These are phyloP conservation scores for Petrocephalus schoutedeni DNA, from an alignment of 2,797 vertebrate genomes.

Conservation along the genomic window DNA sequence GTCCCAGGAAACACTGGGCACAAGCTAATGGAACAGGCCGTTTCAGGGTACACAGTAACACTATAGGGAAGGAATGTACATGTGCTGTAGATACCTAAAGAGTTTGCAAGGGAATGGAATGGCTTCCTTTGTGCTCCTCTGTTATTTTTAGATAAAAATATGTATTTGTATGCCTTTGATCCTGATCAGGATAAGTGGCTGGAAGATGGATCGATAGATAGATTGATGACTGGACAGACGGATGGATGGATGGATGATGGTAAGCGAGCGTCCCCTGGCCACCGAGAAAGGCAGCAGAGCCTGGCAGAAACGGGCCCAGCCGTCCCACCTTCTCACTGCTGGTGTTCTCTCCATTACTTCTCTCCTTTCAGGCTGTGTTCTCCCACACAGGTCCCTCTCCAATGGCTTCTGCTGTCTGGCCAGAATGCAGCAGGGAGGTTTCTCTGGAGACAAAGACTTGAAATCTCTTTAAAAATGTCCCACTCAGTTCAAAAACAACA, in stretches of 20 bases:
- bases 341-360: neutral
- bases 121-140: neutral
- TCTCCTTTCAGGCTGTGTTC: neutral
- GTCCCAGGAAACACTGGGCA: neutral
- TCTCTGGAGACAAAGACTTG: neutral
- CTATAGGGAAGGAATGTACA: neutral
- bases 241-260: neutral
- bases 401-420: neutral
- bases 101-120: neutral
- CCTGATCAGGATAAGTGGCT: neutral
- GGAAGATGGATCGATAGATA: neutral
- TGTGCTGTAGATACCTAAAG: neutral
- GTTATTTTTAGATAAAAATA: neutral
- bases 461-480: neutral
- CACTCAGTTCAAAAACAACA: neutral
- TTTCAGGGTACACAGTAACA: neutral
- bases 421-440: neutral
- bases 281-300: neutral
- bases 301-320: neutral
- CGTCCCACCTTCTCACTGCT: neutral
- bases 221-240: neutral
- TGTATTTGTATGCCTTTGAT: neutral
- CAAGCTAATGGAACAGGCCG: neutral
- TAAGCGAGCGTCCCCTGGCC: neutral
- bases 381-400: neutral